Conservation (phyloP, 2,113 vertebrate species). For the Grantiella picta region DNA sequence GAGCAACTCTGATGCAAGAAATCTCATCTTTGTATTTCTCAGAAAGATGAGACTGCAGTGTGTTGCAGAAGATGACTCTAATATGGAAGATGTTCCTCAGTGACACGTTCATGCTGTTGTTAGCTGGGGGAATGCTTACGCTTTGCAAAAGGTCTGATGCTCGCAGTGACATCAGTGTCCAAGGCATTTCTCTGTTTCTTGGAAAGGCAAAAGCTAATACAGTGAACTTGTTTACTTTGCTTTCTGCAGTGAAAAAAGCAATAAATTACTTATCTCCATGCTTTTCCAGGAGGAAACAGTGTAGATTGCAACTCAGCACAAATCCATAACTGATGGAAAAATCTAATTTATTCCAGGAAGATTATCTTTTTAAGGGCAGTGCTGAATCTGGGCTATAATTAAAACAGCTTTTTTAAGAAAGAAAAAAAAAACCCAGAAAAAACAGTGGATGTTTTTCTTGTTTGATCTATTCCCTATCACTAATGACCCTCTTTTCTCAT, state of each 20-base stretch:
- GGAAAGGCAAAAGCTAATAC: background rate
- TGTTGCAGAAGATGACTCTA: background rate
- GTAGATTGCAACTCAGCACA: constrained; percentile 7
- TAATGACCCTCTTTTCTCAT: constrained; percentile 24
- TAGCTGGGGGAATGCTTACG: background rate
- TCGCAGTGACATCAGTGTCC: background rate
- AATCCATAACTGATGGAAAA: background rate
- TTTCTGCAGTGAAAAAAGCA: background rate
- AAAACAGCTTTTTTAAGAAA: background rate
- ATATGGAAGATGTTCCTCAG: background rate
- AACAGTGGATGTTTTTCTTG: background rate
- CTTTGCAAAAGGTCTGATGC: background rate
- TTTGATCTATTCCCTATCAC: background rate
- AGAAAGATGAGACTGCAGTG: background rate
- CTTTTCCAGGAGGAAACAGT: background rate
- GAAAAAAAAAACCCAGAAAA: background rate
- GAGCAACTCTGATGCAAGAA: background rate
- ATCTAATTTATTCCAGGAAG: background rate
- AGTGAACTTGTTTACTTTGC: background rate
- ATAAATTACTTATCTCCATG: background rate
- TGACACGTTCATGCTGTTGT: accelerated
- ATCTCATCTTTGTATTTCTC: background rate
- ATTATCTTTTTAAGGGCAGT: background rate
- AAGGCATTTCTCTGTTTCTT: background rate
- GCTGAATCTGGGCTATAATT: constrained; percentile 1